Base-by-base conservation (phyloP, 1,140 invertebrate genomes). In the Popillia japonica region DNA sequence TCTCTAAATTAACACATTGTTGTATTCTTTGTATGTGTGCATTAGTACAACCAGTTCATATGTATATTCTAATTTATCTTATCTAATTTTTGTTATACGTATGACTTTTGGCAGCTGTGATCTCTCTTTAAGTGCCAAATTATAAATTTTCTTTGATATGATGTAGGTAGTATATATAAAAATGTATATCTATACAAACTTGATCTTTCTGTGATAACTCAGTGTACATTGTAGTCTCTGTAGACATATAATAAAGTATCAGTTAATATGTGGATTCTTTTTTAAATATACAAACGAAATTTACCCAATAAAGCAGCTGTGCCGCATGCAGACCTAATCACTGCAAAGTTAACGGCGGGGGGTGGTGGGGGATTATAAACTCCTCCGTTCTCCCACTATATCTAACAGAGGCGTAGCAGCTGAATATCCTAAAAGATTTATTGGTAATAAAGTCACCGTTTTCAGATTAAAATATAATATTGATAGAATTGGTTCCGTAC, bases 151-250 rank as follows among this genome's bases (percentile, higher is more conserved):
- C 23, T 34, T 74, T 74, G 20, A 0, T 42, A 23, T 74, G 22
- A 74, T 11, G 22, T 14, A 27, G 23, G 6, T 23, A 41, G 14
- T 68, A 68, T 74, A 74, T 42, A 40, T 44, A 74, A 40, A 74
- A 10, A 74, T 74, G 14, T 74, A 74, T 74, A 74, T 42, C 10
- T 74, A 74, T 74, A 41, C 11, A 74, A 41, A 41, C 41, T 74
- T 74, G 41, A 74, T 27, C 72, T 74, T 44, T 74, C 72, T 74
- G 72, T 74, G 72, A 74, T 74, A 74, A 74, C 72, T 74, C 27
- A 40, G 40, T 68, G 41, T 74, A 44, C 41, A 74, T 74, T 74
- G n/a, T 22, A 73, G 40, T 73, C 23, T 73, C 0, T 74, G 6
- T 74, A 74, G 72, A 20, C 20, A 20, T 74, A 11, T 74, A 74